These are phyloP conservation scores for Sebastes steindachneri DNA, from an alignment of 2,797 vertebrate species.

Conservation along the genomic window DNA sequence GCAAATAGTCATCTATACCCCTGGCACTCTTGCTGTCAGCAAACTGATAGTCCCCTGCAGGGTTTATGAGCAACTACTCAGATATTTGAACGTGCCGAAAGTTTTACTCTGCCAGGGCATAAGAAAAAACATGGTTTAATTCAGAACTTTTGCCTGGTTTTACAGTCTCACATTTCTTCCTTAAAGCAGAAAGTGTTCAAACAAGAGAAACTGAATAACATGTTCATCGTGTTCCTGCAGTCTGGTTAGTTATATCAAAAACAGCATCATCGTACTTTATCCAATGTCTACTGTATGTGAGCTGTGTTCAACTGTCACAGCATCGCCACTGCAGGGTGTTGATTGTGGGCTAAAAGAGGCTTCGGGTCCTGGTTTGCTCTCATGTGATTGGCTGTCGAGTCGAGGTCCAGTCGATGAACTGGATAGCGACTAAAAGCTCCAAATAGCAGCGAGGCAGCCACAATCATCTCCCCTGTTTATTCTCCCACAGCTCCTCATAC, in stretches of 20 bases:
- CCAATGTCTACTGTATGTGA: slow-evolving; percentile 47
- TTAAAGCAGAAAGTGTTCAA: slow-evolving; percentile 7
- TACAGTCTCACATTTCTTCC: slow-evolving; percentile 24
- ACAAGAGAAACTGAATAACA: not conserved
- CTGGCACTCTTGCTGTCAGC: slow-evolving; percentile 30
- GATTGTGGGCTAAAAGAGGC: slow-evolving; percentile 83
- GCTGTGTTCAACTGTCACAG: slow-evolving; percentile 59
- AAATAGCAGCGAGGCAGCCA: slow-evolving; percentile 71
- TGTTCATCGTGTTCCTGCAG: slow-evolving; percentile 6
- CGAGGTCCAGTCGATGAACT: slow-evolving; percentile 77
- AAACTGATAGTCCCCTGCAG: slow-evolving; percentile 18
- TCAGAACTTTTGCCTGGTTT: not conserved
- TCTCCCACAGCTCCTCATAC: slow-evolving; percentile 31
- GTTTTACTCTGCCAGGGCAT: not conserved
- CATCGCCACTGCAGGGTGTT: slow-evolving; percentile 77
- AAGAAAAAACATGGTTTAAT: not conserved
- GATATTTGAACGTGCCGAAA: slow-evolving; percentile 3
- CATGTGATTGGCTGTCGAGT: slow-evolving; percentile 63
- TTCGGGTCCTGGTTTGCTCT: slow-evolving; percentile 52
- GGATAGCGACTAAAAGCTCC: slow-evolving; percentile 76
- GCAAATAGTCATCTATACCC: slow-evolving; percentile 30
- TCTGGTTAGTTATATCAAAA: not conserved
- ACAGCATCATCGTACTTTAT: slow-evolving; percentile 15
- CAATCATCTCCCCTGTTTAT: slow-evolving; percentile 52
- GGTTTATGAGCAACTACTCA: not conserved